Evolutionary conservation across 2,113 vertebrate species (phyloP), one percentile per base, ranked within the genome.

Genomic region (Ptyas mucosa): DNA sequence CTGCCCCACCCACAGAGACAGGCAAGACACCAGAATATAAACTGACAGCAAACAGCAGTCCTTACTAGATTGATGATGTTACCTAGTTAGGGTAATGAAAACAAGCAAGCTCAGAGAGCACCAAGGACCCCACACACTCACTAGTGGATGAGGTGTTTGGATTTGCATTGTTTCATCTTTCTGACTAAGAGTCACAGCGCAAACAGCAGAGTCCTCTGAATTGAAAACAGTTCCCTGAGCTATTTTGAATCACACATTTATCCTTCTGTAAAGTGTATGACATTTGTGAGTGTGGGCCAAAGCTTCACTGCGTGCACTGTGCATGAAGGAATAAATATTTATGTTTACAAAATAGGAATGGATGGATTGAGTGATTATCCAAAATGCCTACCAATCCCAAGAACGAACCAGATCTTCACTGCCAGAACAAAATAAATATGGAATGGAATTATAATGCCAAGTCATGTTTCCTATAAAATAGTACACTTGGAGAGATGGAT

Each of bases 291-390:
- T 0, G 2, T 88, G 92, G 91, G 94, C 92, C 90, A 0, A 18
- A 94, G 64, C 75, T 87, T 87, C 93, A 51, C 86, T 61, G 87
- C 87, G 89, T 94, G 88, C 96, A 96, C 95, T 95, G 94, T 89
- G 89, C 64, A 93, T 88, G 90, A 94, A 91, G 94, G 88, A 95
- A 94, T 95, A 94, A 96, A 97, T 95, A 96, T 96, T 97, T 96
- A 95, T 95, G 93, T 93, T 5, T 3, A 89, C 29, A 88, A 87
- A 96, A 94, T 87, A 91, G 87, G 49, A 90, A 95, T 91, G 93
- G 93, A 93, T 69, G 93, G 95, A 93, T 93, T 69, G 92, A 18
- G 95, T 88, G 93, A n/a, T 29, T 92, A 95, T 96, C 95, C 95
- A 94, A 81, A 94, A 89, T 94, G 92, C 69, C 88, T 94, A 46